Percentiles rank a stretch among this genome's conserved stretches.
phyloP scores from a whole-genome alignment of 2,888 invertebrate genomes.

The Dynastes maya region DNA sequence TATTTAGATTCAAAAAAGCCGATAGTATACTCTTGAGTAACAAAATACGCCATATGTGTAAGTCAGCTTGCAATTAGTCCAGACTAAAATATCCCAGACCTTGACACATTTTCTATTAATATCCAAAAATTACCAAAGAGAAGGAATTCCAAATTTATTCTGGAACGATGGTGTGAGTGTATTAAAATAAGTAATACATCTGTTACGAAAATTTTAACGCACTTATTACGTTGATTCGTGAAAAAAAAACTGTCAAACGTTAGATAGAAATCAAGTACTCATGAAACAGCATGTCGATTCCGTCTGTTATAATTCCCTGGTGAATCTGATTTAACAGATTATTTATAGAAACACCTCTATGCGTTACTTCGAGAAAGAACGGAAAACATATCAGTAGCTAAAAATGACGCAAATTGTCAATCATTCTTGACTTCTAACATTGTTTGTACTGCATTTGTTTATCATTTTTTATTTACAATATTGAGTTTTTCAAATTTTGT shows the following conservation, averaged over 20 bases:
- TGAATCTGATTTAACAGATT: neutral
- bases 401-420: too few relatives aligned
- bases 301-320: neutral
- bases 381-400: too few relatives aligned
- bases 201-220: neutral
- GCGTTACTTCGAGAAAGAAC: too few relatives aligned
- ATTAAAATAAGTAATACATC: neutral
- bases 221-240: neutral
- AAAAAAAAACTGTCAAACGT: neutral
- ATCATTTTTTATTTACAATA: too few relatives aligned
- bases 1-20: neutral
- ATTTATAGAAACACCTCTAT: too few relatives aligned
- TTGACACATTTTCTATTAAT: conserved; percentile 12
- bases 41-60: neutral
- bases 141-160: neutral
- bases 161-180: neutral
- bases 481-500: too few relatives aligned
- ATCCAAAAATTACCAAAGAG: neutral
- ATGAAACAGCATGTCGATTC: neutral
- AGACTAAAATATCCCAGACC: neutral
- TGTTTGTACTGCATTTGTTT: too few relatives aligned
- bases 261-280: neutral
- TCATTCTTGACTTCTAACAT: too few relatives aligned
- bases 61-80: neutral
- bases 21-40: neutral